A percentile compares a stretch with the other conserved stretches of the same genome.
Conservation (phyloP, 2,888 invertebrate genomes). For the Apotomis capreana region DNA sequence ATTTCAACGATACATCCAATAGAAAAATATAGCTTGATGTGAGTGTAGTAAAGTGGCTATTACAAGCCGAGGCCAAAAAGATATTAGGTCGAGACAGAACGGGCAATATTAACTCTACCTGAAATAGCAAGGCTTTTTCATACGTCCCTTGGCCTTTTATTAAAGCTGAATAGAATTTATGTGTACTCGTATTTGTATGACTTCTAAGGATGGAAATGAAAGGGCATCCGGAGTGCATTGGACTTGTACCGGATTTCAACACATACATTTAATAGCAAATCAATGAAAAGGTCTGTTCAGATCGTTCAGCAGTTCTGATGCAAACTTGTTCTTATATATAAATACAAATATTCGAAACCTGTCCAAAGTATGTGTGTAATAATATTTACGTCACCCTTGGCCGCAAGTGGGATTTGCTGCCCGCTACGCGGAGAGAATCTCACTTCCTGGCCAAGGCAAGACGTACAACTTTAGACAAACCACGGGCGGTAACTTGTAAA, state of each 20-base stretch:
- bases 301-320: too few relatives aligned
- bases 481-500: too few relatives aligned
- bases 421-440: too few relatives aligned
- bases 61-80: neutral
- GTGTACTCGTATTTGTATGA: conserved; percentile 13
- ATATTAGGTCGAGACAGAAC: conserved; percentile 1
- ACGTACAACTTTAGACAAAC: too few relatives aligned
- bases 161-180: conserved; percentile 24
- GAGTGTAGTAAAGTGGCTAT: neutral
- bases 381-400: too few relatives aligned
- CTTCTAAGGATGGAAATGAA: conserved; percentile 4
- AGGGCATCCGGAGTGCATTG: neutral
- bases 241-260: neutral
- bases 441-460: too few relatives aligned
- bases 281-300: neutral
- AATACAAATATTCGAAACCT: too few relatives aligned
- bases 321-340: too few relatives aligned
- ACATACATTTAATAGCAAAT: neutral
- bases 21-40: neutral
- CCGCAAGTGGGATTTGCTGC: too few relatives aligned
- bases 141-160: conserved; percentile 25
- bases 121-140: conserved; percentile 17
- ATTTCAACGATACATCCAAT: neutral
- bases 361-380: too few relatives aligned
- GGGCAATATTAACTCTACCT: conserved; percentile 27